Evolutionary conservation across 2,113 vertebrate species (phyloP), one percentile per base, ranked within the genome.

Genomic region (Rhegmatorhina hoffmannsi): DNA sequence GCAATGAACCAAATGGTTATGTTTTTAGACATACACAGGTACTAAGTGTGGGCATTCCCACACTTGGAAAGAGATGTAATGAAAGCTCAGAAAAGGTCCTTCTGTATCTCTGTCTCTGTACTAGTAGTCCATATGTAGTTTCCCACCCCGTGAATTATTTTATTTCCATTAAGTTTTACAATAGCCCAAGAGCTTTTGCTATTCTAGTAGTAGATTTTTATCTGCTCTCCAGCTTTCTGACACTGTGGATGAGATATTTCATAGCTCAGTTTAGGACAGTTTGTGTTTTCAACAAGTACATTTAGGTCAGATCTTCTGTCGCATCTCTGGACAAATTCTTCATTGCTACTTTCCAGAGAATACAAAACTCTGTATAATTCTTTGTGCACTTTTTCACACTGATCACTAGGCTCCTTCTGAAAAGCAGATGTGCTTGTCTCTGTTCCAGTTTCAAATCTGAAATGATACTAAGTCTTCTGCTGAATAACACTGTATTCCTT

Each of bases 191-290:
- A 80, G 70, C 59, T 80, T 53, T 55, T 93, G 43, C 19, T 80
- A 0, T 69, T 85, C 59, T 73, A 67, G 17, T 43, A 53, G 29
- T 7, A 59, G 62, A 20, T 83, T 78, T 87, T 87, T 78, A 29
- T 60, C 24, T 77, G 17, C 34, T 90, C 44, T 88, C 29, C 60
- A 66, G 19, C 59, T 90, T 96, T 80, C 68, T 86, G 50, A 77
- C n/a, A 8, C 15, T 9, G 7, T 58, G 55, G 36, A 40, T 68
- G 36, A 88, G 40, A 28, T 69, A 62, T 55, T 88, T 77, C 28
- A 55, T 82, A 87, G 62, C 21, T 90, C 46, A 53, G 9, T 66
- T 90, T 69, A 58, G n/a, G 75, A 47, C 11, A 29, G 74, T 28
- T 90, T 93, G 17, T 17, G 26, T 83, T 95, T 86, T 77, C 59